Percentiles rank a stretch among this genome's conserved stretches.
Conservation (phyloP, 2,113 vertebrate genomes). For the Pseudolaguvia tuberculata region DNA sequence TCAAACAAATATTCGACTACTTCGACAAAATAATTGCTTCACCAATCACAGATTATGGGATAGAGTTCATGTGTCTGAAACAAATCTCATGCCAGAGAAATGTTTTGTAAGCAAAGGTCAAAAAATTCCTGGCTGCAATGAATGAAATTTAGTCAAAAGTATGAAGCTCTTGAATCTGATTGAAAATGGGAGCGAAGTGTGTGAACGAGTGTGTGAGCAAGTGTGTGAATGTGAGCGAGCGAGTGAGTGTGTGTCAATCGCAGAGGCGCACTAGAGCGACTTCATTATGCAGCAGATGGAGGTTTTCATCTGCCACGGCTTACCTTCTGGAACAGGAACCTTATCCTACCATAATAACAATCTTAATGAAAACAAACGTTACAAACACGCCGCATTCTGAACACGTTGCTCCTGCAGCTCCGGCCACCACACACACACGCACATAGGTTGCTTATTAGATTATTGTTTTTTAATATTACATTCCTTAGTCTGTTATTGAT, state of each 20-base stretch:
- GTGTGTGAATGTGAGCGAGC: background rate
- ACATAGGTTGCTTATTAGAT: too few species aligned
- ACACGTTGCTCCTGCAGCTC: background rate
- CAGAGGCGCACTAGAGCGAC: constrained; percentile 22
- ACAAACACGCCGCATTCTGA: background rate
- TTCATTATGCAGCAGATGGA: constrained; percentile 36
- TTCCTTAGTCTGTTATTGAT: background rate
- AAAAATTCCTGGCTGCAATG: constrained; percentile 61
- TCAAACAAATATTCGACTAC: too few species aligned
- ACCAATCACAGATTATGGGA: too few species aligned
- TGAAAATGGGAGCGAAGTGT: background rate
- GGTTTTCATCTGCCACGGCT: constrained; percentile 31
- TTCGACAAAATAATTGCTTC: too few species aligned
- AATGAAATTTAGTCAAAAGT: constrained; percentile 42
- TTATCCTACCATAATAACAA: constrained; percentile 35
- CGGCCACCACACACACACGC: background rate
- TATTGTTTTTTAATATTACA: background rate
- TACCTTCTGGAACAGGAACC: constrained; percentile 37
- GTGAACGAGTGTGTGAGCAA: background rate
- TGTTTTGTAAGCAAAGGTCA: constrained; percentile 29
- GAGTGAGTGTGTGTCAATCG: background rate
- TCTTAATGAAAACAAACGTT: constrained; percentile 40
- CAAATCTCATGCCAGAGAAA: background rate
- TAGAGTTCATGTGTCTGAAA: background rate
- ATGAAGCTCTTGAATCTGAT: constrained; percentile 38